These are phyloP conservation scores for Panthera tigris DNA, from an alignment of 2,113 vertebrate species.

Conservation along the genomic window DNA sequence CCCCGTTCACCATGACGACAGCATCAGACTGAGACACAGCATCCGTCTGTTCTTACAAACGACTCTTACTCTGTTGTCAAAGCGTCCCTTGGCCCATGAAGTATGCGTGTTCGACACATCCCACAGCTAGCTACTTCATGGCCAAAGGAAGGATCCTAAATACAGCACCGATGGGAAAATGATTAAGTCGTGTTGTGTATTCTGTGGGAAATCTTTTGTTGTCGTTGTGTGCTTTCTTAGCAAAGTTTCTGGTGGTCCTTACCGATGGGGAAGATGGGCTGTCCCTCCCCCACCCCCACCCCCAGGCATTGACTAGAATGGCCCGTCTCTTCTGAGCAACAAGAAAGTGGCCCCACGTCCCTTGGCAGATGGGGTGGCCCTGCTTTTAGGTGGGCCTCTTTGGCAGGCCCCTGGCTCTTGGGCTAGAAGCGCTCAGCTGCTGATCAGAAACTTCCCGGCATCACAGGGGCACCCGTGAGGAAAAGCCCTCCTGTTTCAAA, in stretches of 20 bases:
- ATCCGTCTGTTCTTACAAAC: not conserved
- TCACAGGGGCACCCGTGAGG: fast-evolving
- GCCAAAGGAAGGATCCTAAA: not conserved
- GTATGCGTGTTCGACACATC: not conserved
- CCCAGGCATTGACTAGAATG: not conserved
- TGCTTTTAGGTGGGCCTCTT: too few species aligned
- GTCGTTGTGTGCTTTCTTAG: not conserved
- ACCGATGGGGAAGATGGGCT: not conserved
- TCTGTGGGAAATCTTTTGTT: not conserved
- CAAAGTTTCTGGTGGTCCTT: not conserved
- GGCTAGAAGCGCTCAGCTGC: not conserved
- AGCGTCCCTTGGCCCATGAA: not conserved
- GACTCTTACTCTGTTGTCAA: not conserved
- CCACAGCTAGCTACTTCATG: not conserved
- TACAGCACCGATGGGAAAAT: not conserved
- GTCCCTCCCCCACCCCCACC: not conserved
- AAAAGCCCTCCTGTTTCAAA: not conserved
- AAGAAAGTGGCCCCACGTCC: fast-evolving
- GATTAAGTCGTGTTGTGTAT: not conserved
- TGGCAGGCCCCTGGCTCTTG: too few species aligned
- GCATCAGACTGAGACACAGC: not conserved
- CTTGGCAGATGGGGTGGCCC: not conserved
- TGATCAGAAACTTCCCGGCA: not conserved
- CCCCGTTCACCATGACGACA: too few species aligned
- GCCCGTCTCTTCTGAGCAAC: not conserved